Evolutionary conservation across 2,888 invertebrate genomes (phyloP), one percentile per base, ranked within the genome.

Genomic region (Arrhopalites spinosus): DNA sequence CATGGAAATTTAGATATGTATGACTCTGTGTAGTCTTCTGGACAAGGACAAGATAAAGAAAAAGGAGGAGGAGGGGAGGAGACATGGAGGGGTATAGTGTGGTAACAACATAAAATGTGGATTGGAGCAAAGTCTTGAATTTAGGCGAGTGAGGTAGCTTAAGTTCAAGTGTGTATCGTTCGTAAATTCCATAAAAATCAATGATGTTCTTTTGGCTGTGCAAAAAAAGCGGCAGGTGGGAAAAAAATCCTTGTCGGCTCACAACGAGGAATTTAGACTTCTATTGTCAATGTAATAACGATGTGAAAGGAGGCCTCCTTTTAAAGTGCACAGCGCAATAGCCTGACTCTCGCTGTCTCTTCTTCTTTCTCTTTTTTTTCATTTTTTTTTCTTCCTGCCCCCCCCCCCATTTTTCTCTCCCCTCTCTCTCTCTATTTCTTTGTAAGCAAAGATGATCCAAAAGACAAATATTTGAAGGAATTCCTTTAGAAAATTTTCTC

Each of bases 141-240:
- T 36, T 36, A 36, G 36, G 36, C 36, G 36, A 47, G 45, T 47
- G 47, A 66, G 30, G n/a, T 15, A 36, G 66, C 36, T 66, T 68
- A 45, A 47, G 20, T n/a, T 43, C 23, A 45, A 30, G 70, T 70
- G 20, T 29, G 23, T 36, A 43, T 59, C 45, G 72, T 72, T 59
- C 45, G 72, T 72, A 72, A 72, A 72, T 72, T 63, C 29, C 43
- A 63, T 70, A 25, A 50, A 70, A 56, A 70, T 72, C 61, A 72
- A 72, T 61, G 36, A 45, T 61, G 43, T 61, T 64, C 43, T n/a
- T n/a, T n/a, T 27, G 27, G 59, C 25, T 53, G 17, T 30, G 23
- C 66, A 29, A 29, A 43, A 45, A 45, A 56, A 64, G 72, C 43
- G 64, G 47, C 63, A 63, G 63, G 64, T 64, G 63, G 72, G 63